Evolutionary conservation across 2,113 vertebrate genomes (phyloP), one percentile per base, ranked within the genome.

Genomic region (Bothrops jararaca): DNA sequence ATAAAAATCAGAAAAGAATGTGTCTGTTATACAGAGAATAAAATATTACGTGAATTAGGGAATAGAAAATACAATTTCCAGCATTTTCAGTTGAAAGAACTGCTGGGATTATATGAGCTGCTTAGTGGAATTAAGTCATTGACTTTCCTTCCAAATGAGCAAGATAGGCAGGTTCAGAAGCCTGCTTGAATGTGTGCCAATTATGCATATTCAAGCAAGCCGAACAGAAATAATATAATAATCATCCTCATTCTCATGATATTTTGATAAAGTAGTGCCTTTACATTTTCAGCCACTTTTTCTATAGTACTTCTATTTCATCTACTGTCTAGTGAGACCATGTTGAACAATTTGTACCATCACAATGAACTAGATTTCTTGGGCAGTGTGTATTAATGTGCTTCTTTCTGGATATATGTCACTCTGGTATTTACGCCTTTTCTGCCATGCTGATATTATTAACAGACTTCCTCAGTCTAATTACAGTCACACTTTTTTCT

Each of bases 391-490:
- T 92, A 3, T 93, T 85, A 85, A 64, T 10, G 1, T 64, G 64
- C 88, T 95, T 94, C 88, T 94, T 20, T 12, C 93, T 93, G 89
- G 92, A 92, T 1, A 3, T 53, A 94, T 69, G 10, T 92, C 94
- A 94, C 93, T 94, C 90, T 91, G 94, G 89, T 92, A 64, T 53
- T n/a, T 18, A 0, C 85, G 23, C 95, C 88, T 58, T 94, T 96
- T 96, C 94, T 95, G 91, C 91, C 93, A 95, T 91, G 85, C 94
- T 95, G 93, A 94, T 94, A 93, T 95, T 96, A 85, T 93, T 91
- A 91, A 90, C 89, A 54, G 92, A 91, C 92, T 95, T 95, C 89
- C 92, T 92, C 89, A 93, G 93, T 85, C 92, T 91, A 95, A 94
- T 95, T 92, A 91, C 93, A 92, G 0, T 80, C 54, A 85, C 29